A percentile compares a stretch with the other conserved stretches of the same genome.
Evolutionary conservation across 2,797 vertebrate species (phyloP).

Genomic region (Rhinatrema bivittatum): DNA sequence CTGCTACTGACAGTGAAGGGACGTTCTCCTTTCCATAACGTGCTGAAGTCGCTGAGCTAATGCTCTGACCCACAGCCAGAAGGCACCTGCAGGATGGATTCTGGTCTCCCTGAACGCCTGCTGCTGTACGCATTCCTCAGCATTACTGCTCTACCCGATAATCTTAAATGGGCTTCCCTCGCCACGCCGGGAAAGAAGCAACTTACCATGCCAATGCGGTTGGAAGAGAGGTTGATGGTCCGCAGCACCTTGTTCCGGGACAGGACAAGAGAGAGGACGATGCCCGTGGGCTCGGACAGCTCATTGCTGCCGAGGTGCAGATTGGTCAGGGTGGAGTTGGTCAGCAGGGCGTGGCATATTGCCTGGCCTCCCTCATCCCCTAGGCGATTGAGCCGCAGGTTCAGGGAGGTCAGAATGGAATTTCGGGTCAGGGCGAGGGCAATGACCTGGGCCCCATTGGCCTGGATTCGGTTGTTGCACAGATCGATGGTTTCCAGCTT

Average conservation of each 20-base stretch:
- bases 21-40: too few species aligned
- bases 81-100: too few species aligned
- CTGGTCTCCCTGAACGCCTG: too few species aligned
- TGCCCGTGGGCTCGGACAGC: constrained; percentile 57
- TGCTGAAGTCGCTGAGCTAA: too few species aligned
- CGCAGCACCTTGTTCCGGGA: constrained; percentile 64
- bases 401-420: constrained; percentile 62
- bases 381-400: constrained; percentile 76
- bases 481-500: constrained; percentile 62
- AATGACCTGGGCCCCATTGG: constrained; percentile 67
- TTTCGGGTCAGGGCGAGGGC: constrained; percentile 69
- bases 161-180: too few species aligned
- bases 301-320: constrained; percentile 76
- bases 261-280: constrained; percentile 62
- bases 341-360: constrained; percentile 62
- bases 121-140: too few species aligned
- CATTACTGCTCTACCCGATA: too few species aligned
- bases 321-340: constrained; percentile 62
- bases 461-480: constrained; percentile 68
- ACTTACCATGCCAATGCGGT: constrained; percentile 74
- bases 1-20: too few species aligned
- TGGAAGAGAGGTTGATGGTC: constrained; percentile 78
- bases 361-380: constrained; percentile 76
- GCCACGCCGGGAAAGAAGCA: background rate
- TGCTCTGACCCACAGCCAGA: too few species aligned